phyloP scores from a whole-genome alignment of 2,113 vertebrate genomes.

The Cyrtonyx montezumae region DNA sequence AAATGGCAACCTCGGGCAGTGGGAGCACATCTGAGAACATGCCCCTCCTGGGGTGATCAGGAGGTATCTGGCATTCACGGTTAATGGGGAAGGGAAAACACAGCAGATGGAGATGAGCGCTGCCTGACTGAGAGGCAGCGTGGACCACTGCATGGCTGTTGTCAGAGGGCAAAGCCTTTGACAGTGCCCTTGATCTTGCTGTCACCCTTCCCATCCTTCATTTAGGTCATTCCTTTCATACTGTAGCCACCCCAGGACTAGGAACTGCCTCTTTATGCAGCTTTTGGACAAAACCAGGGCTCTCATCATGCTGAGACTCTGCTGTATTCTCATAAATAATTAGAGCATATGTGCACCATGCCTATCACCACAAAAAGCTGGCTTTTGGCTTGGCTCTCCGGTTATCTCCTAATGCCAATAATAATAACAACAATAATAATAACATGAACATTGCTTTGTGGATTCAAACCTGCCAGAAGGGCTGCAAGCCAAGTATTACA shows the following conservation, averaged over 20 bases:
- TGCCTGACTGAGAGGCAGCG: background rate
- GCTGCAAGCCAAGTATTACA: conserved; percentile 53
- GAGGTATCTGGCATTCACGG: accelerated
- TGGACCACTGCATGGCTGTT: background rate
- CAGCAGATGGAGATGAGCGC: conserved; percentile 2
- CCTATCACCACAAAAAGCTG: background rate
- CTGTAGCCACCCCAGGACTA: background rate
- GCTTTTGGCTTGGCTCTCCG: conserved; percentile 19
- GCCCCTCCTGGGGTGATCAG: background rate
- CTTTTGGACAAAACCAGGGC: background rate
- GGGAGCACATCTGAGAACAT: background rate
- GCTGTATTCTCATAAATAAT: conserved; percentile 24
- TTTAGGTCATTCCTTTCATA: accelerated
- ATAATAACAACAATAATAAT: conserved; percentile 73
- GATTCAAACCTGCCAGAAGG: conserved; percentile 52
- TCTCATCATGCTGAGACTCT: background rate
- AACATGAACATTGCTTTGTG: conserved; percentile 50
- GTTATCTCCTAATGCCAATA: conserved; percentile 56
- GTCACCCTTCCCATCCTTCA: conserved; percentile 27
- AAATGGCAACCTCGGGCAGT: background rate
- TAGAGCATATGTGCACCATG: conserved; percentile 51
- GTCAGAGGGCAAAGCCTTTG: conserved; percentile 29
- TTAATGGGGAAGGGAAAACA: background rate
- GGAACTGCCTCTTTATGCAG: background rate
- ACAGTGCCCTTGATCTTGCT: background rate